Conservation (phyloP, 2,888 invertebrate genomes). For the Venustoraphidia nigricollis region DNA sequence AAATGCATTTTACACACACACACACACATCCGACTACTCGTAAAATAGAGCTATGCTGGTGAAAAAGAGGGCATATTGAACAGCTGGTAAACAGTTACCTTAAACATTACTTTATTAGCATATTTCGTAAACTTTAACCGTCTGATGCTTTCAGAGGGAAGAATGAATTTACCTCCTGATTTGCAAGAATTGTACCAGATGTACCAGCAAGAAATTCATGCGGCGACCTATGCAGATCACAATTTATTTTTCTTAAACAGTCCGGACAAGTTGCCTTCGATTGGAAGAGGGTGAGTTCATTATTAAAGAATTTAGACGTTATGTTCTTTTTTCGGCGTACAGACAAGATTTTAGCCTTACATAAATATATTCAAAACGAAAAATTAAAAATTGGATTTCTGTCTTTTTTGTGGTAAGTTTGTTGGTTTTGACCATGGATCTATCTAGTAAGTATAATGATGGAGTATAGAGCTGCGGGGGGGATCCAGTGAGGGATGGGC, state of each 20-base stretch:
- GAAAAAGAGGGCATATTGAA: no score
- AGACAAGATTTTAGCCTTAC: not conserved
- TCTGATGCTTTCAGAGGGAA: conserved; percentile 36
- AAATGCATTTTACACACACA: no score
- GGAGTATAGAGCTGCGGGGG: no score
- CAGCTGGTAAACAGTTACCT: no score
- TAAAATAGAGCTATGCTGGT: no score
- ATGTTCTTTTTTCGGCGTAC: not conserved
- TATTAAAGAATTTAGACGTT: not conserved
- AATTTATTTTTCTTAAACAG: conserved; percentile 33
- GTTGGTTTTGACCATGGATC: no score
- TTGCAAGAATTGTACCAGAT: conserved; percentile 64
- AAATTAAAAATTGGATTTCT: no score
- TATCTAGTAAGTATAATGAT: no score
- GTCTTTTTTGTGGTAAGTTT: no score
- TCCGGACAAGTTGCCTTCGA: conserved; percentile 44
- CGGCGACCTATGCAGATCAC: conserved; percentile 56
- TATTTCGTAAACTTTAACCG: not conserved
- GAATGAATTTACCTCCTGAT: conserved; percentile 54
- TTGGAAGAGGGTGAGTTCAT: conserved; percentile 37
- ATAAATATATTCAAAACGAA: no score
- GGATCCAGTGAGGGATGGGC: no score
- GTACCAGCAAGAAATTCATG: conserved; percentile 79
- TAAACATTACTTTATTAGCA: not conserved
- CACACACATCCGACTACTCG: no score